Evolutionary conservation across 1,140 invertebrate species (phyloP), one percentile per base, ranked within the genome.

Genomic region (Aleiodes sp.): DNA sequence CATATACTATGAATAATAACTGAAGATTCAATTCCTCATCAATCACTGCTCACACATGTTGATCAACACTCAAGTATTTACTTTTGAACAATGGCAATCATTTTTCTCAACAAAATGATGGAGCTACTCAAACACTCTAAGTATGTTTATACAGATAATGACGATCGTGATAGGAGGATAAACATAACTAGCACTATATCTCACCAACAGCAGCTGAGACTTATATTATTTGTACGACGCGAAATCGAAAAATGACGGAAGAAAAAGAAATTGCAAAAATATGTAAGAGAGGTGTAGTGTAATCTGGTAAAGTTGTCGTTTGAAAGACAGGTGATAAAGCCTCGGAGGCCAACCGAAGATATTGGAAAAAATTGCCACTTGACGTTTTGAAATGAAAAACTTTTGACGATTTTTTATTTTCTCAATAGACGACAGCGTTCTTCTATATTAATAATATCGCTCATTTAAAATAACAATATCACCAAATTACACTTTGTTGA

Each of bases 31-130:
- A n/a, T n/a, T n/a, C n/a, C n/a, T n/a, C n/a, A n/a, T n/a, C n/a
- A n/a, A 52, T 52, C 46, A 52, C 21, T 52, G 21, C 26, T 52
- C 10, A 52, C 46, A 52, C 46, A 52, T 19, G 19, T 52, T 52
- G 21, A 52, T 52, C 46, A 21, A 24, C 2, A 43, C 39, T 43
- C 39, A 21, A 10, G 4, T 52, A 24, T 52, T 52, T 52, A 52
- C 46, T 24, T 21, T 21, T 52, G 46, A 3, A 19, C 8, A 26
- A 16, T 4, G 1, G 46, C 7, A 24, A 19, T 8, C 41, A 19
- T 26, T 21, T 52, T 29, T 14, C 28, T 31, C 4, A 31, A 31
- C 24, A 31, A 31, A 33, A n/a, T 59, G 24, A 29, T 59, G 7
- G 1, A 59, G 29, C 12, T 31, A 28, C 26, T 59, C 10, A 24